Evolutionary conservation across 2,888 invertebrate species (phyloP).

Genomic region (Balanococcus diminutus): DNA sequence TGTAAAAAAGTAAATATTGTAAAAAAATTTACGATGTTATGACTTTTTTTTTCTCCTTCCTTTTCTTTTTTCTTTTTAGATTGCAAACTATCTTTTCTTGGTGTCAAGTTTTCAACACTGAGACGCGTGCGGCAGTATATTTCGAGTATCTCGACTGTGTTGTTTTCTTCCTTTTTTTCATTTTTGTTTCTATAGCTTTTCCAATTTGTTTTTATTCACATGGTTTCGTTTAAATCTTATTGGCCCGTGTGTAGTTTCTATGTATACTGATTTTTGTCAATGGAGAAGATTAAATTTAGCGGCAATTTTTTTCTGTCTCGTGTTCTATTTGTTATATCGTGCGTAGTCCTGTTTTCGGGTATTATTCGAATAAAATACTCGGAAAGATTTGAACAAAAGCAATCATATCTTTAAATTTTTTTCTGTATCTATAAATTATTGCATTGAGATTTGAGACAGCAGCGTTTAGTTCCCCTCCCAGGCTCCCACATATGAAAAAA

Average conservation of each 20-base stretch:
- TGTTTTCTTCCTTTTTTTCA: neutral
- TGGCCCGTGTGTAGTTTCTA: neutral
- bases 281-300: conserved; percentile 25
- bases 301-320: neutral
- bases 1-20: conserved; percentile 31
- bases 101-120: conserved; percentile 28
- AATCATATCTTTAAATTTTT: neutral
- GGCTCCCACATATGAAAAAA: too few relatives aligned
- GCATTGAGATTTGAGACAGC: too few relatives aligned
- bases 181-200: conserved; percentile 26
- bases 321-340: neutral
- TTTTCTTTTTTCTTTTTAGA: neutral
- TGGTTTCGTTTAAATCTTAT: conserved; percentile 27
- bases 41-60: neutral
- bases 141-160: neutral
- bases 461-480: too few relatives aligned
- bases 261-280: conserved; percentile 32
- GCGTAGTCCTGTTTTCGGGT: neutral
- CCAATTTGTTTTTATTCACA: conserved; percentile 35
- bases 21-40: conserved; percentile 20
- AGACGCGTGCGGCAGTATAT: neutral
- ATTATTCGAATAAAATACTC: neutral
- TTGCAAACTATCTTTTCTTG: neutral
- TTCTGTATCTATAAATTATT: too few relatives aligned
- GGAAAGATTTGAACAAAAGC: neutral